phyloP scores from a whole-genome alignment of 2,797 vertebrate species.

The Poecilia picta region DNA sequence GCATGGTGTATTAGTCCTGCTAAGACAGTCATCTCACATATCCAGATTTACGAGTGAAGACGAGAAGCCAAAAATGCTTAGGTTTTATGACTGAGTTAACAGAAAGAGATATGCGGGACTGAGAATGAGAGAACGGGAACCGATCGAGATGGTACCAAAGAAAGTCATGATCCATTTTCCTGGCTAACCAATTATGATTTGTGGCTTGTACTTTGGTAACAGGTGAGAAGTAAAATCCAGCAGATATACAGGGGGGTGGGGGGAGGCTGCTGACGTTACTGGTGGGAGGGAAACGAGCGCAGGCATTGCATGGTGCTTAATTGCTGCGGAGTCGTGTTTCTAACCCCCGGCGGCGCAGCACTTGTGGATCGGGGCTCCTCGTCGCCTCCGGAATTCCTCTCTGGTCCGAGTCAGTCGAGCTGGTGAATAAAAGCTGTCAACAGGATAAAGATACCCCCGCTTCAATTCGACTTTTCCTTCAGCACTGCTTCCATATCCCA shows the following conservation, averaged over 20 bases:
- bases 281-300: constrained; percentile 14
- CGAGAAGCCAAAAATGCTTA: constrained; percentile 20
- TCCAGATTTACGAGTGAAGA: constrained; percentile 40
- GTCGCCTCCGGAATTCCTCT: constrained; percentile 63
- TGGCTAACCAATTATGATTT: constrained; percentile 48
- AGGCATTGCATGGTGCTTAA: constrained; percentile 51
- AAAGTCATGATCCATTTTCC: constrained; percentile 49
- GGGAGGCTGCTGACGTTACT: constrained; percentile 66
- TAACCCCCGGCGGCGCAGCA: constrained; percentile 41
- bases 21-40: constrained; percentile 22
- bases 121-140: not conserved
- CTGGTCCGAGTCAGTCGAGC: constrained; percentile 48
- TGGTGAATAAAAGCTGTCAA: constrained; percentile 74
- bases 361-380: constrained; percentile 64
- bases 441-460: constrained; percentile 54
- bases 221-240: constrained; percentile 57
- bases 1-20: constrained; percentile 28
- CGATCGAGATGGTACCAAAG: not conserved
- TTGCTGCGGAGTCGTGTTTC: constrained; percentile 72
- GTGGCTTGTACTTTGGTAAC: constrained; percentile 60
- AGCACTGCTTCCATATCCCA: constrained; percentile 35
- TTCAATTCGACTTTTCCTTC: constrained; percentile 33
- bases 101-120: not conserved
- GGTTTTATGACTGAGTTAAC: constrained; percentile 9
- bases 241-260: constrained; percentile 21